phyloP scores from a whole-genome alignment of 1,140 invertebrate species.

The Onthophagus taurus region DNA sequence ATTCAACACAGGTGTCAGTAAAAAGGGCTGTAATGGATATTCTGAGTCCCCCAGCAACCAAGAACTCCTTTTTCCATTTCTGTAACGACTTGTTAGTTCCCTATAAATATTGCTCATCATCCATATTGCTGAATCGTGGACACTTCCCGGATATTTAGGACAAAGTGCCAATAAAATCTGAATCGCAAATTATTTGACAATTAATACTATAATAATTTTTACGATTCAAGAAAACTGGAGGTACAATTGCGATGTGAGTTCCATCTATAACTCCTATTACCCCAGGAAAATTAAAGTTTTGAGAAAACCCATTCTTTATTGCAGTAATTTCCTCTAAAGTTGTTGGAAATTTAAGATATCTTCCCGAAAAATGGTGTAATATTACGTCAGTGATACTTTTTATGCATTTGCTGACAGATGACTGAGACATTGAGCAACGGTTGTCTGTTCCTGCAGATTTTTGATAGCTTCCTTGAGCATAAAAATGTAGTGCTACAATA shows the following conservation, averaged over 20 bases:
- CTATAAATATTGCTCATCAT: background rate
- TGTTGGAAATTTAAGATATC: conserved; percentile 4
- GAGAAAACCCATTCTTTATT: background rate
- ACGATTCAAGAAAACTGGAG: background rate
- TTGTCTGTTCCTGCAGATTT: background rate
- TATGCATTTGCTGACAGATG: conserved; percentile 1
- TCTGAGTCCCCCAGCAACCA: conserved; percentile 23
- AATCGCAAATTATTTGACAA: conserved; percentile 1
- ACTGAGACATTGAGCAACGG: background rate
- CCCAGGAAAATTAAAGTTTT: background rate
- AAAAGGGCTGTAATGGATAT: conserved; percentile 20
- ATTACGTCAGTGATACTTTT: background rate
- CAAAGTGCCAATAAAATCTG: background rate
- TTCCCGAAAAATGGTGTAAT: background rate
- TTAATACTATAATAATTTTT: conserved; percentile 1
- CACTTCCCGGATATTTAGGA: background rate
- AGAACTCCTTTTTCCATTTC: background rate
- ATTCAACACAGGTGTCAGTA: conserved; percentile 19
- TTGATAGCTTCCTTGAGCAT: conserved; percentile 2
- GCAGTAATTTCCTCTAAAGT: conserved; percentile 1
- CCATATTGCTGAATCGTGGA: background rate
- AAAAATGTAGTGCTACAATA: conserved; percentile 5
- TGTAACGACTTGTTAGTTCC: background rate
- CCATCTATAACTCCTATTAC: conserved; percentile 2
- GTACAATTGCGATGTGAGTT: background rate